Percentiles rank a stretch among this genome's conserved stretches.
phyloP scores from a whole-genome alignment of 1,140 invertebrate species.

The Camponotus floridanus region DNA sequence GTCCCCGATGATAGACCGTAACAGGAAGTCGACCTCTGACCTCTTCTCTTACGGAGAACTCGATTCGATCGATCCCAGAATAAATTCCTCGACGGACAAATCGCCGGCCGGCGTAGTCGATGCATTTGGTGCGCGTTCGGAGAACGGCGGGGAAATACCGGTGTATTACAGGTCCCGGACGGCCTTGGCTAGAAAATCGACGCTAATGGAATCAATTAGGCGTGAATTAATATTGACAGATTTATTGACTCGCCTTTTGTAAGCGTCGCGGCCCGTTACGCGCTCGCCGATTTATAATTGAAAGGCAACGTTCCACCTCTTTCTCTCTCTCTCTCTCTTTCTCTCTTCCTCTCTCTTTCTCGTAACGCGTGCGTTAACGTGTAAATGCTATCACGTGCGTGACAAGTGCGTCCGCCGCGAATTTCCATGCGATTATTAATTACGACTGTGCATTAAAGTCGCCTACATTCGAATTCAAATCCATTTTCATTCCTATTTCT shows the following conservation, averaged over 20 bases:
- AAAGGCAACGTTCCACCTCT: conserved; percentile 62
- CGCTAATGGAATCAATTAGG: conserved; percentile 81
- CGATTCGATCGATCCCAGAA: conserved; percentile 56
- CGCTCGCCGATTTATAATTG: conserved; percentile 75
- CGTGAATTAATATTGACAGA: conserved; percentile 81
- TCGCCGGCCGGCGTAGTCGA: conserved; percentile 22
- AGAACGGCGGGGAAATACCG: conserved; percentile 16
- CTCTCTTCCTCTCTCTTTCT: background rate
- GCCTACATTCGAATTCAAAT: conserved; percentile 26
- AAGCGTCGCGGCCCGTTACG: conserved; percentile 73
- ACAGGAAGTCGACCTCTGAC: conserved; percentile 55
- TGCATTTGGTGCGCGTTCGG: conserved; percentile 42
- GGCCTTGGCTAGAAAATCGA: conserved; percentile 63
- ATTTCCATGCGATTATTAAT: conserved; percentile 51
- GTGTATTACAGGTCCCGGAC: conserved; percentile 43
- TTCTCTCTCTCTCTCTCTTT: background rate
- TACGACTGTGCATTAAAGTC: conserved; percentile 10
- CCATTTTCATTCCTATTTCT: conserved; percentile 30
- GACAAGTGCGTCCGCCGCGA: conserved; percentile 42
- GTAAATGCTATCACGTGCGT: conserved; percentile 46
- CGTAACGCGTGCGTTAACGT: conserved; percentile 33
- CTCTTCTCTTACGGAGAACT: conserved; percentile 46
- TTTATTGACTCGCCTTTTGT: conserved; percentile 81
- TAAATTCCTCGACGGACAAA: conserved; percentile 60
- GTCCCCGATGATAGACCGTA: conserved; percentile 53